These are phyloP conservation scores for Lepus timidus DNA, from an alignment of 2,113 vertebrate genomes.

Conservation along the genomic window DNA sequence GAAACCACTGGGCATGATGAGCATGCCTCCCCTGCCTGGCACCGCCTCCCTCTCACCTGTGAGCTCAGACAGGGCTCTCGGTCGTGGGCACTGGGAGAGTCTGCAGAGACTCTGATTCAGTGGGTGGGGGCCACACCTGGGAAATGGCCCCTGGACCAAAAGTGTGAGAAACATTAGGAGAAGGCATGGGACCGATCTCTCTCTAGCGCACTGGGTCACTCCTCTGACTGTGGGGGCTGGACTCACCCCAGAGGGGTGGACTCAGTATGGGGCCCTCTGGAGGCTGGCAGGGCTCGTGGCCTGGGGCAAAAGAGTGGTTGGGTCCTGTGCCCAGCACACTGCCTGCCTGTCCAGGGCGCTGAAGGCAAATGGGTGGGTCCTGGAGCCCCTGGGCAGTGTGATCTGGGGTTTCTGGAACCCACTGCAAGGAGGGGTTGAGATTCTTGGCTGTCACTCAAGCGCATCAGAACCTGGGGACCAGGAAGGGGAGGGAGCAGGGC, in stretches of 20 bases:
- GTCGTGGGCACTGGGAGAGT: background rate
- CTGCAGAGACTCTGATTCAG: background rate
- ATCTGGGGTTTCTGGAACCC: too few relatives aligned
- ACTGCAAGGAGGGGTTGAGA: background rate
- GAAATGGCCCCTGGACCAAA: background rate
- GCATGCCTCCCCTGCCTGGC: fast-evolving
- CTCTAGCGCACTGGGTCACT: background rate
- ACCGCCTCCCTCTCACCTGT: too few relatives aligned
- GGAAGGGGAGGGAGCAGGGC: background rate
- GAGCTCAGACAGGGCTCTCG: background rate
- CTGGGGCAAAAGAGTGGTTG: background rate
- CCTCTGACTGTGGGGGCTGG: too few relatives aligned
- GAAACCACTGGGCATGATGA: background rate
- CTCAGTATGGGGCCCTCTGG: background rate
- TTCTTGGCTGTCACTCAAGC: background rate
- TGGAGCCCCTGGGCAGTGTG: too few relatives aligned
- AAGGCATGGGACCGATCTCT: background rate
- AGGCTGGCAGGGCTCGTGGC: background rate
- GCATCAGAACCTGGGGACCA: background rate
- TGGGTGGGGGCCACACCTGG: background rate
- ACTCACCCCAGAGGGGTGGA: background rate
- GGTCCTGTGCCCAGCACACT: background rate
- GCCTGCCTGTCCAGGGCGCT: background rate
- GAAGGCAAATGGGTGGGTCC: background rate
- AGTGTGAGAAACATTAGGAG: background rate